Evolutionary conservation across 2,888 invertebrate species (phyloP).

Genomic region (Xanthorhoe spadicearia): DNA sequence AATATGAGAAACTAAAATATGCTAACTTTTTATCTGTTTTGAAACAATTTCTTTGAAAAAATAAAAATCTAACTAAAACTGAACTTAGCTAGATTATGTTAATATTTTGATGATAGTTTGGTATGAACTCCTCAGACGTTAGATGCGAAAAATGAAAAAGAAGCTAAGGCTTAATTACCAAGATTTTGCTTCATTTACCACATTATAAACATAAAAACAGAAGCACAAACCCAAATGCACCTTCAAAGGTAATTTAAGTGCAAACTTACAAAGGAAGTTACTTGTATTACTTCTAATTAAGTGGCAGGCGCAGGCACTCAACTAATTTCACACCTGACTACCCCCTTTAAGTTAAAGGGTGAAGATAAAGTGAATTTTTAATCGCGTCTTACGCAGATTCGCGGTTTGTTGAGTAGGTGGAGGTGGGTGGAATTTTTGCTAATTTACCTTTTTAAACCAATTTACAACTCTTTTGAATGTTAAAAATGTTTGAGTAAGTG

Average conservation of each 20-base stretch:
- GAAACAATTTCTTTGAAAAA: no score
- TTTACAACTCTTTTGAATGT: background rate
- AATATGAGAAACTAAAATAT: no score
- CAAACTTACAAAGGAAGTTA: slow-evolving; percentile 42
- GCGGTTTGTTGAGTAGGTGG: slow-evolving; percentile 31
- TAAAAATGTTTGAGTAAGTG: background rate
- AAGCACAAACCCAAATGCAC: slow-evolving; percentile 14
- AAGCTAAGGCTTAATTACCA: slow-evolving; percentile 3
- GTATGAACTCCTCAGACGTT: no score
- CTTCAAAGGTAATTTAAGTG: slow-evolving; percentile 55
- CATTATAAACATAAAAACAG: slow-evolving; percentile 3
- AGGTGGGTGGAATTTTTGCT: slow-evolving; percentile 10
- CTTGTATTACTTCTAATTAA: slow-evolving; percentile 59
- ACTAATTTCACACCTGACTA: slow-evolving; percentile 69
- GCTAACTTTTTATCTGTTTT: no score
- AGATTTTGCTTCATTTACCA: slow-evolving; percentile 16
- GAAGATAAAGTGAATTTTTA: slow-evolving; percentile 58
- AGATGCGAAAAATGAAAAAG: no score
- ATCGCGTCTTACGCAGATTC: slow-evolving; percentile 45
- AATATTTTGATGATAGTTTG: no score
- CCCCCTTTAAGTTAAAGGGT: slow-evolving; percentile 54
- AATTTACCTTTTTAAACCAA: background rate
- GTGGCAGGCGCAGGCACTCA: slow-evolving; percentile 65
- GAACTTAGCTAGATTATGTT: no score
- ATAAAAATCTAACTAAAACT: no score